phyloP scores from a whole-genome alignment of 2,888 invertebrate genomes.

The Pyrocoelia pectoralis region DNA sequence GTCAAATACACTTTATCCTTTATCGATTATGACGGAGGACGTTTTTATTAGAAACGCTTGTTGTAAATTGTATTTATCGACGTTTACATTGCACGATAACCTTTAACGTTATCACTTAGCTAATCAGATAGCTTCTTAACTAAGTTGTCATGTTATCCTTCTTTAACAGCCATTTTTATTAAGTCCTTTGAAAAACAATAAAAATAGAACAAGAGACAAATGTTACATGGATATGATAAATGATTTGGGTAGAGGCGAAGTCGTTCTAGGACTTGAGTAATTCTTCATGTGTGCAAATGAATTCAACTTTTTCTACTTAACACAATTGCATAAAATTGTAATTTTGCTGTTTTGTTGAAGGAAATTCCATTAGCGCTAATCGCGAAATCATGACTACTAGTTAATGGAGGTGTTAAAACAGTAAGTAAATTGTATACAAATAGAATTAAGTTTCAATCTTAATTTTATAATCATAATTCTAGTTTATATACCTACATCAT shows the following conservation, averaged over 20 bases:
- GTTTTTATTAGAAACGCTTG: slow-evolving; percentile 16
- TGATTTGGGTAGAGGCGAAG: too few relatives aligned
- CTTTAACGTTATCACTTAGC: slow-evolving; percentile 23
- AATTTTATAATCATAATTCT: background rate
- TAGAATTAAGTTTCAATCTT: slow-evolving; percentile 3
- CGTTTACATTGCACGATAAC: slow-evolving; percentile 21
- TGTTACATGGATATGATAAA: too few relatives aligned
- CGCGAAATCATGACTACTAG: background rate
- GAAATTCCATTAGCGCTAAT: background rate
- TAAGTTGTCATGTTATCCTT: background rate
- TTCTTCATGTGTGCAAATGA: too few relatives aligned
- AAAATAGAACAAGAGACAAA: too few relatives aligned
- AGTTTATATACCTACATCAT: too few relatives aligned
- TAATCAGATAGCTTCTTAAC: slow-evolving; percentile 8
- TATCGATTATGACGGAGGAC: slow-evolving; percentile 12
- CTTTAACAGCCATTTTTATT: too few relatives aligned
- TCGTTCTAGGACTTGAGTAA: too few relatives aligned
- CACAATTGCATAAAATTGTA: too few relatives aligned
- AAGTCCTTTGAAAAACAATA: too few relatives aligned
- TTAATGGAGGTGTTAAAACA: slow-evolving; percentile 1
- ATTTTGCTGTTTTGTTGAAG: background rate
- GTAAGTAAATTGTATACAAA: slow-evolving; percentile 1
- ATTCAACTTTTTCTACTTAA: too few relatives aligned
- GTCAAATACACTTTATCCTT: slow-evolving; percentile 14
- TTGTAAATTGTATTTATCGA: slow-evolving; percentile 20